These are phyloP conservation scores for Phaethon lepturus DNA, from an alignment of 2,113 vertebrate species.

Conservation along the genomic window DNA sequence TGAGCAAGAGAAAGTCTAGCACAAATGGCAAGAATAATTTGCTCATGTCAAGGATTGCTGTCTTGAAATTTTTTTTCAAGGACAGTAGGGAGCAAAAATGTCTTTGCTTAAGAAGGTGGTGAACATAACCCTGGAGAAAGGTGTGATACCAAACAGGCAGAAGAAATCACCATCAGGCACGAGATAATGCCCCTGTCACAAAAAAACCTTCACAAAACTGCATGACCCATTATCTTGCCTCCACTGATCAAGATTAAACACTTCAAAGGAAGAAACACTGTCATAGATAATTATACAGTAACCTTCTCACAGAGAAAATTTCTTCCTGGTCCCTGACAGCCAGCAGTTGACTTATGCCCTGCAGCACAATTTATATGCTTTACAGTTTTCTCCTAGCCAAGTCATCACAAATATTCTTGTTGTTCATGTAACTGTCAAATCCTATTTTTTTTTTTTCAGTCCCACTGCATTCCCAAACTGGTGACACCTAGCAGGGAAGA, in stretches of 20 bases:
- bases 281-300: not conserved
- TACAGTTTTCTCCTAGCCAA: not conserved
- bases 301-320: not conserved
- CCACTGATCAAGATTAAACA: not conserved
- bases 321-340: not conserved
- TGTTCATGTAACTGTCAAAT: not conserved
- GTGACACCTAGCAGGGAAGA: not conserved
- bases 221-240: not conserved
- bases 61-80: not conserved
- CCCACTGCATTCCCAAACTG: not conserved
- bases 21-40: not conserved
- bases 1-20: not conserved
- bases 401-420: not conserved
- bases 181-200: not conserved
- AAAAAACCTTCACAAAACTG: not conserved
- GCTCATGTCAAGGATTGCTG: not conserved
- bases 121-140: not conserved
- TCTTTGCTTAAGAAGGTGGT: not conserved
- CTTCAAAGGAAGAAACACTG: not conserved
- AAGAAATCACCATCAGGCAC: not conserved
- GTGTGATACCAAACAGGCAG: not conserved
- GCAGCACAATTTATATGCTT: not conserved
- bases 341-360: not conserved
- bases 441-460: not conserved
- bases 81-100: not conserved